Base-by-base conservation (phyloP, 2,113 vertebrate species). In the Leuciscus idus region DNA sequence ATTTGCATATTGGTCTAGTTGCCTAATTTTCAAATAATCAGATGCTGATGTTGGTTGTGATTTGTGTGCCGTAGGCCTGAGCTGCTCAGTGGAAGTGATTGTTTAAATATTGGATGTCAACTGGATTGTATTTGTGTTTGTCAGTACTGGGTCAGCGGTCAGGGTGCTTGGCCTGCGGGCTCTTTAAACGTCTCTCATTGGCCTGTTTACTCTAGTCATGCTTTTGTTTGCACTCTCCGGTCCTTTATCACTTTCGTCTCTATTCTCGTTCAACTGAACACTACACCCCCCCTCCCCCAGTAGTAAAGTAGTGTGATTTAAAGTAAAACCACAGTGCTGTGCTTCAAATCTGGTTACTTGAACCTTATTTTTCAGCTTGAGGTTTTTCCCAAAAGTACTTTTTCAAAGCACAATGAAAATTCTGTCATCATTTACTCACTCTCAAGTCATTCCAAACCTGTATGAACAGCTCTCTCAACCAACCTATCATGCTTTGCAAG, bases 121-220 rank as follows among this genome's bases (percentile, higher is more conserved):
- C 86, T 89, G 88, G 46, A 55, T 66, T 85, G 74, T 87, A 61
- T 84, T 87, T 84, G 52, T 68, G 43, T 43, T 87, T 72, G n/a
- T 78, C 23, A 73, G 86, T 72, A 48, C 85, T 61, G 59, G 83
- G 85, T 84, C 85, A 87, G 77, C 30, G 88, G 59, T 87, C 59
- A 73, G 84, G 61, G 3, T 80, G 81, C 74, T 88, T 86, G 81
- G 30, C 84, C 36, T 23, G 4, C 10, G 17, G 59, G 12, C 17
- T 81, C 70, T 74, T 52, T 52, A 61, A 9, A 50, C 36, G 19
- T 61, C 61, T 73, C 81, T 55, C 30, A 57, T n/a, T 83, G 46
- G 30, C 7, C 13, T 73, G 48, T 84, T 84, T 73, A 36, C 66
- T 84, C 23, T 33, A 46, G 78, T 81, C 57, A 61, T 19, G 43